Base-by-base conservation (phyloP, 2,888 invertebrate genomes). In the Parnassius orleans region DNA sequence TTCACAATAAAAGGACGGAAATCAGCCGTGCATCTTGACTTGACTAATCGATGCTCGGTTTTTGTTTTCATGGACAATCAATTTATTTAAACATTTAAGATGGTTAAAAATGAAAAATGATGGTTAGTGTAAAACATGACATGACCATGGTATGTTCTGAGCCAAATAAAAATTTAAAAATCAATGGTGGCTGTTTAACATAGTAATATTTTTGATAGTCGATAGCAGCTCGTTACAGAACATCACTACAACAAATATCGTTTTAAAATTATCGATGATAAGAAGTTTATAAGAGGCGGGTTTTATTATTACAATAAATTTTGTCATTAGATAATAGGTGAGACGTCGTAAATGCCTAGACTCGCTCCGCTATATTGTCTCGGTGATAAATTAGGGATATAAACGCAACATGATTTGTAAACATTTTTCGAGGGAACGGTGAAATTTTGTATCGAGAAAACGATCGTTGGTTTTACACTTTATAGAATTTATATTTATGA, bases 391-490 rank as follows among this genome's bases (percentile, higher is more conserved):
- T 60, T 24, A 33, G 33, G 10, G 60, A 50, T 12, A 60, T 50
- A 55, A 60, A 60, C 55, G 44, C 44, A 43, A 42, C 46, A 42
- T 54, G 48, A 54, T 60, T 60, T 59, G 53, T 59, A 42, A 53
- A 60, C 52, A 9, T 12, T 53, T 46, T 33, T 46, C 19, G n/a
- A 46, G 33, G 11, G 33, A 44, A 24, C n/a, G 44, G 5, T 50
- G n/a, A 58, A 14, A 44, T 52, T 44, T 33, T 46, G 10, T 14
- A 24, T 15, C 50, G 43, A 12, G 50, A 57, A 15, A 50, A 43
- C 48, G 57, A 14, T 42, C 48, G 48, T 57, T 57, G 57, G 42
- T 48, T 48, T 48, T 14, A 41, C 33, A 48, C 48, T 47, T 14
- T 56, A 56, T n/a, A 33, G n/a, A 14, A 57, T 48, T 57, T 57